A percentile compares a stretch with the other conserved stretches of the same genome.
Evolutionary conservation across 2,888 invertebrate genomes (phyloP).

Genomic region (Odontothrips loti): DNA sequence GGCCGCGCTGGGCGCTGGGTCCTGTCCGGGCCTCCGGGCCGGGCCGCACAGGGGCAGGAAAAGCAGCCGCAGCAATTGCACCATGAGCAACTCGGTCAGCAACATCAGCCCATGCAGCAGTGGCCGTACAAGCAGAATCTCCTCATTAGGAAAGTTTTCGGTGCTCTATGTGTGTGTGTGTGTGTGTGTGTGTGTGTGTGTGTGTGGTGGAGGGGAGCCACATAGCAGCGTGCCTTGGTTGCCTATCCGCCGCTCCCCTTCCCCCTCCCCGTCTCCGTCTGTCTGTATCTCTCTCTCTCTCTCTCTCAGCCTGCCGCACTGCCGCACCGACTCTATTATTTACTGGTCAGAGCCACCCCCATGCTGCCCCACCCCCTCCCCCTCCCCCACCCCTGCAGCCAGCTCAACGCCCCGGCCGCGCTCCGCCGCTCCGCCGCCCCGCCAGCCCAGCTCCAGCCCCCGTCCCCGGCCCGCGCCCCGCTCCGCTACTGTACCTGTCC

Average conservation of each 20-base stretch:
- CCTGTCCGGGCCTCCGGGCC: too few relatives aligned
- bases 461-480: neutral
- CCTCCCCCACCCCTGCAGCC: neutral
- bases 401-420: neutral
- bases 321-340: slow-evolving; percentile 10
- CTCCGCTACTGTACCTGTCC: neutral
- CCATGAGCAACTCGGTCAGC: too few relatives aligned
- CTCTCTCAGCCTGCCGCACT: slow-evolving; percentile 11
- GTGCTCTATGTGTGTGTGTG: neutral
- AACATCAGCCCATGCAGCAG: neutral
- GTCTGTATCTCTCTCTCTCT: neutral
- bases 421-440: neutral
- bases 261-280: neutral
- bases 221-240: neutral
- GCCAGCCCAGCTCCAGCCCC: neutral
- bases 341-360: slow-evolving; percentile 1
- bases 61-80: too few relatives aligned
- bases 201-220: neutral
- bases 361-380: neutral
- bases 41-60: too few relatives aligned
- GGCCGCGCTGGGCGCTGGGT: too few relatives aligned
- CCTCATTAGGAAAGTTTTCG: neutral
- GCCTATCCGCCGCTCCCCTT: neutral
- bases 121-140: neutral
- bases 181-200: neutral